A percentile compares a stretch with the other conserved stretches of the same genome.
Conservation (phyloP, 2,888 invertebrate species). For the Ectropis crepuscularia region DNA sequence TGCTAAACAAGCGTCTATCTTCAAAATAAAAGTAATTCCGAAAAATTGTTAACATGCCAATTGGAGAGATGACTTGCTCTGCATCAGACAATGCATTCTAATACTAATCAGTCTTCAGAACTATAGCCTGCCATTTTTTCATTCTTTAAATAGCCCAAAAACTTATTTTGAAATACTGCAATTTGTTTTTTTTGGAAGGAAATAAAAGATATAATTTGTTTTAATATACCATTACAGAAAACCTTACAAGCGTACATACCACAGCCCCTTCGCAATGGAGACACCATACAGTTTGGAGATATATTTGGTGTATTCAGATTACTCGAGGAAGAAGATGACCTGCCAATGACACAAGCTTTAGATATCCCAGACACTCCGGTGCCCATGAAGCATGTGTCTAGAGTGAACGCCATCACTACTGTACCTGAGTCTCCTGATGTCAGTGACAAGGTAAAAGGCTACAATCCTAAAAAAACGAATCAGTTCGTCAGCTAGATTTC, state of each 20-base stretch:
- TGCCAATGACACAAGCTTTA: slow-evolving; percentile 75
- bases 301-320: slow-evolving; percentile 72
- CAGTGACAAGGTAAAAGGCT: slow-evolving; percentile 69
- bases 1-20: no score
- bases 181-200: no score
- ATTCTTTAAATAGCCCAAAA: background rate
- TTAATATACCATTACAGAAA: slow-evolving; percentile 57
- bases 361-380: slow-evolving; percentile 72
- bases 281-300: slow-evolving; percentile 75
- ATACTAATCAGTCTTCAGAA: no score
- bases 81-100: no score
- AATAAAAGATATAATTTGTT: background rate
- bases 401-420: slow-evolving; percentile 55
- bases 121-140: no score
- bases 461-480: no score
- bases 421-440: slow-evolving; percentile 78
- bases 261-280: slow-evolving; percentile 66
- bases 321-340: slow-evolving; percentile 63
- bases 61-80: no score
- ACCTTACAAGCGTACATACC: slow-evolving; percentile 68
- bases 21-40: no score
- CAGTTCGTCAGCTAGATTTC: no score
- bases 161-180: background rate
- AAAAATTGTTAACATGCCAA: no score
- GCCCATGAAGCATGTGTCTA: slow-evolving; percentile 50